These are phyloP conservation scores for Morone chrysops DNA, from an alignment of 2,113 vertebrate genomes.

Conservation along the genomic window DNA sequence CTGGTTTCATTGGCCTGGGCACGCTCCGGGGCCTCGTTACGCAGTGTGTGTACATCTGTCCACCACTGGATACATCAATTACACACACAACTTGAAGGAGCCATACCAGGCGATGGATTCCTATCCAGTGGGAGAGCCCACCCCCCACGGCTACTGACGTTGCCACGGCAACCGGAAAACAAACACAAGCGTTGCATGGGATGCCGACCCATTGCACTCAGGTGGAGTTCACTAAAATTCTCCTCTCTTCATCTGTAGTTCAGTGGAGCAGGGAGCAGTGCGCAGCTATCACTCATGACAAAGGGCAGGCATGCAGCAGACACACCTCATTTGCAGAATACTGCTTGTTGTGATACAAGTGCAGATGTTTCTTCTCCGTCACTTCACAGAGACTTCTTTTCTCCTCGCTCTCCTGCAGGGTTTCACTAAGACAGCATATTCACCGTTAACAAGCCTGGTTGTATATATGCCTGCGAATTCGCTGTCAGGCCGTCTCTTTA, in stretches of 20 bases:
- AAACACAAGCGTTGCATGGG: slow-evolving; percentile 53
- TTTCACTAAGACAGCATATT: slow-evolving; percentile 16
- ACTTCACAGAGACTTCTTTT: slow-evolving; percentile 9
- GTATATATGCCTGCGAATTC: slow-evolving; percentile 43
- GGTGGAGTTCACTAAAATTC: slow-evolving; percentile 34
- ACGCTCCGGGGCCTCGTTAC: slow-evolving; percentile 70
- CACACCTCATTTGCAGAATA: neutral
- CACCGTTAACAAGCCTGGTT: slow-evolving; percentile 23
- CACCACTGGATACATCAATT: slow-evolving; percentile 63
- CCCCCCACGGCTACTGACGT: slow-evolving; percentile 34
- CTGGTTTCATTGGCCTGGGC: slow-evolving; percentile 76
- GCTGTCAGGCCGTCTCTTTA: neutral
- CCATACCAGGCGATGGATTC: slow-evolving; percentile 47
- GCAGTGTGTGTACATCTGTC: slow-evolving; percentile 52
- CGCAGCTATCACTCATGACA: slow-evolving; percentile 52
- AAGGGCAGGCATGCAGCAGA: slow-evolving; percentile 21
- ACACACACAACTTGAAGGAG: slow-evolving; percentile 42
- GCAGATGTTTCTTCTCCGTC: slow-evolving; percentile 10
- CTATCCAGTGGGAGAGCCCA: slow-evolving; percentile 37
- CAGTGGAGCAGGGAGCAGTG: slow-evolving; percentile 34
- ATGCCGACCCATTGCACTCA: slow-evolving; percentile 22
- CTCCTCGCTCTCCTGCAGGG: neutral
- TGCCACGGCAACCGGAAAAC: slow-evolving; percentile 69
- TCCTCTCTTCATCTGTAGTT: slow-evolving; percentile 39
- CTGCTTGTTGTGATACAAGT: neutral